These are phyloP conservation scores for Pangasius mekongensis DNA, from an alignment of 2,797 vertebrate species.

Conservation along the genomic window DNA sequence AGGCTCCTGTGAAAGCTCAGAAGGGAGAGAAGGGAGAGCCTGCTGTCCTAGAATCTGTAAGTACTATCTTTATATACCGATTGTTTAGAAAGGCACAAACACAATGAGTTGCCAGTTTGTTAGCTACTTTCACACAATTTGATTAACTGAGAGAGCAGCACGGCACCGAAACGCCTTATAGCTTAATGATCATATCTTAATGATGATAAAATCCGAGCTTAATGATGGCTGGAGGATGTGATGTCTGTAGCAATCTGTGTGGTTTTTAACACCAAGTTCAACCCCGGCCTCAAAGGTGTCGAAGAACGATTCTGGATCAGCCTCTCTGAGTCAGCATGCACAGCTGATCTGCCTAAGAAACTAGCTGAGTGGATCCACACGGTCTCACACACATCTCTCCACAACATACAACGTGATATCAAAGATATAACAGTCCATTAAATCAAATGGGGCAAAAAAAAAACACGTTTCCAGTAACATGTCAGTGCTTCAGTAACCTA, in stretches of 20 bases:
- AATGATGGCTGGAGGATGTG: background rate
- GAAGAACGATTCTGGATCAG: background rate
- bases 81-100: background rate
- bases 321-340: background rate
- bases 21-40: constrained; percentile 93
- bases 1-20: constrained; percentile 79
- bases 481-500: no score
- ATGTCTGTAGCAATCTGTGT: background rate
- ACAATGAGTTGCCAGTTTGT: background rate
- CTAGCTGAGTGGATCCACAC: no score
- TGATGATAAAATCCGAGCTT: background rate
- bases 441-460: no score
- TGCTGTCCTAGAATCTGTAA: constrained; percentile 89
- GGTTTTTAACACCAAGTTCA: background rate
- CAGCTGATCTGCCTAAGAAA: no score
- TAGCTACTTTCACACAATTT: background rate
- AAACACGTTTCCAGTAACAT: no score
- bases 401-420: no score
- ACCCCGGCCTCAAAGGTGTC: background rate
- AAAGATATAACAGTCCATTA: no score
- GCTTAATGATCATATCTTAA: background rate
- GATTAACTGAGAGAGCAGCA: background rate
- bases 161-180: background rate
- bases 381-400: no score
- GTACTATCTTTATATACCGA: constrained; percentile 59